Evolutionary conservation across 2,888 invertebrate species (phyloP).

Genomic region (Leptinotarsa peninsularis): DNA sequence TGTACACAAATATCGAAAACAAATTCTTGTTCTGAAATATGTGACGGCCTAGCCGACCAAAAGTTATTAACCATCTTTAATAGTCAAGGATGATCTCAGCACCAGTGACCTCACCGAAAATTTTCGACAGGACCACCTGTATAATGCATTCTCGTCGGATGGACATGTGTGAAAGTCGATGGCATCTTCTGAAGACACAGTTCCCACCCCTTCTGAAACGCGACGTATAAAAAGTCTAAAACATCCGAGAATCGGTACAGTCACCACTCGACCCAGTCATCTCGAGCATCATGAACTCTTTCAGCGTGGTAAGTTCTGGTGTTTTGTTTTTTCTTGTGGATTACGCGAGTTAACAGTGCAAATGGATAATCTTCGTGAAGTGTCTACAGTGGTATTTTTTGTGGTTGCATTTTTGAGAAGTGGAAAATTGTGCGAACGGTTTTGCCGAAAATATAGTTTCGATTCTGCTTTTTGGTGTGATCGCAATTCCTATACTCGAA

Average conservation of each 20-base stretch:
- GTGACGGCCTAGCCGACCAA: background rate
- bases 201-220: conserved; percentile 59
- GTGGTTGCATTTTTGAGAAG: conserved; percentile 36
- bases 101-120: conserved; percentile 43
- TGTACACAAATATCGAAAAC: background rate
- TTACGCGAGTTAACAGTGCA: conserved; percentile 48
- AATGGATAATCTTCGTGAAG: conserved; percentile 64
- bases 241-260: conserved; percentile 59
- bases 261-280: conserved; percentile 65
- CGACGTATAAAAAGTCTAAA: conserved; percentile 61
- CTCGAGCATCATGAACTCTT: conserved; percentile 67
- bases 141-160: conserved; percentile 30
- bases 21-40: background rate
- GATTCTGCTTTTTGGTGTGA: conserved; percentile 2
- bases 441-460: conserved; percentile 9
- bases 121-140: conserved; percentile 46
- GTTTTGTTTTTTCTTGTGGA: conserved; percentile 32
- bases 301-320: conserved; percentile 65
- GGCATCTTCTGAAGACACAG: conserved; percentile 56
- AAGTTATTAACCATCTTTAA: background rate
- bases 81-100: conserved; percentile 27
- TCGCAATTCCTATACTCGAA: background rate
- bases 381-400: conserved; percentile 41
- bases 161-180: conserved; percentile 42
- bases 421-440: conserved; percentile 1